phyloP scores from a whole-genome alignment of 2,888 invertebrate species.

The Ophioninae sp. region DNA sequence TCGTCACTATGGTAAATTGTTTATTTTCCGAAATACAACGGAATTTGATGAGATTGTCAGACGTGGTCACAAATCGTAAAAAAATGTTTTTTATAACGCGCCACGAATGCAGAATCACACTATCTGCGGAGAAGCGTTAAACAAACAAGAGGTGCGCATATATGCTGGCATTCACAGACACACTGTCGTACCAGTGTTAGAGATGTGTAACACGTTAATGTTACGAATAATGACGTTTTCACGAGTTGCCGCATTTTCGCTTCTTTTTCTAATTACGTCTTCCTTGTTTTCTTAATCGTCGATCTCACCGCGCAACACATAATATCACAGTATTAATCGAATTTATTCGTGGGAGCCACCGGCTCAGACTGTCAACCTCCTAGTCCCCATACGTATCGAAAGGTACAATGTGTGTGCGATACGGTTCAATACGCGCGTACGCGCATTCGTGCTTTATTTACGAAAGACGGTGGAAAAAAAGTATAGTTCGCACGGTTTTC shows the following conservation, averaged over 20 bases:
- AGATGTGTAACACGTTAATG: neutral
- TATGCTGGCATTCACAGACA: neutral
- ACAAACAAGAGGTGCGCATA: neutral
- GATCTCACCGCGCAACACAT: constrained; percentile 24
- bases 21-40: neutral
- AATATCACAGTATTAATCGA: constrained; percentile 14
- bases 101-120: neutral
- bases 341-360: neutral
- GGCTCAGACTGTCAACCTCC: neutral
- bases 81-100: too few species aligned
- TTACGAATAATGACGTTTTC: constrained; percentile 29
- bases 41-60: neutral
- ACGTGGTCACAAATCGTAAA: neutral
- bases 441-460: neutral
- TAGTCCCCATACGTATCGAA: neutral
- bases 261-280: constrained; percentile 23
- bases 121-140: neutral
- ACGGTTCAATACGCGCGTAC: neutral
- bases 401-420: neutral
- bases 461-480: neutral
- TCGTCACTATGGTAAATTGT: neutral
- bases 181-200: constrained; percentile 29
- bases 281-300: neutral
- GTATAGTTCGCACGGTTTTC: neutral
- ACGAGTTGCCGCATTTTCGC: constrained; percentile 26